These are phyloP conservation scores for Empidonax alnorum DNA, from an alignment of 2,113 vertebrate species.

Conservation along the genomic window DNA sequence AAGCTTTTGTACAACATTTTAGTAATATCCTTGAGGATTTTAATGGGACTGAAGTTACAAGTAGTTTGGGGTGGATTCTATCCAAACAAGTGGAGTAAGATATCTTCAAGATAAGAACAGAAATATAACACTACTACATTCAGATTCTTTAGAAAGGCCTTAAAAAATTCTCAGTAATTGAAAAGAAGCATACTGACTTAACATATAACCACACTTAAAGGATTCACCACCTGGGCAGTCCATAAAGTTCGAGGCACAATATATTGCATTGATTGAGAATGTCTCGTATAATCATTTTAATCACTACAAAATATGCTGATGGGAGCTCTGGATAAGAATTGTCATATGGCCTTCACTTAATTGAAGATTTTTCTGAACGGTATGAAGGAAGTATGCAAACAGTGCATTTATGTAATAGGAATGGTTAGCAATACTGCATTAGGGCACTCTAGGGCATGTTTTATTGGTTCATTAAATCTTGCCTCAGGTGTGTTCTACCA, in stretches of 20 bases:
- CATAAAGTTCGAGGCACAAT: background rate
- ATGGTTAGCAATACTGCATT: slow-evolving; percentile 74
- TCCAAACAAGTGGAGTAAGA: background rate
- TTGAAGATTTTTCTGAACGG: slow-evolving; percentile 73
- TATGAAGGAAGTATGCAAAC: slow-evolving; percentile 72
- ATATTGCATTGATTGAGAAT: background rate
- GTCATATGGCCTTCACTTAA: slow-evolving; percentile 71
- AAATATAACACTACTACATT: background rate
- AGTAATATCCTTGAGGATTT: background rate
- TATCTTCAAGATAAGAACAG: background rate
- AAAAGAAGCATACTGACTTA: background rate
- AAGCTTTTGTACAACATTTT: background rate
- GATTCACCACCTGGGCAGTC: background rate
- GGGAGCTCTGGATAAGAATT: slow-evolving; percentile 47
- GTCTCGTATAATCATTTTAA: slow-evolving; percentile 37
- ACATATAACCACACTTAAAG: background rate
- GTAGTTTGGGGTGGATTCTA: background rate
- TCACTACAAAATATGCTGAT: slow-evolving; percentile 59
- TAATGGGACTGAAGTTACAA: background rate
- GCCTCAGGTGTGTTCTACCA: slow-evolving; percentile 81
- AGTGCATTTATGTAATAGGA: slow-evolving; percentile 76
- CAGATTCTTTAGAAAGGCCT: background rate
- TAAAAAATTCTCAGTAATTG: background rate
- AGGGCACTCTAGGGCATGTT: slow-evolving; percentile 77
- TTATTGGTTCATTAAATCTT: slow-evolving; percentile 84